phyloP scores from a whole-genome alignment of 2,888 invertebrate genomes.

The Macropis europaea region DNA sequence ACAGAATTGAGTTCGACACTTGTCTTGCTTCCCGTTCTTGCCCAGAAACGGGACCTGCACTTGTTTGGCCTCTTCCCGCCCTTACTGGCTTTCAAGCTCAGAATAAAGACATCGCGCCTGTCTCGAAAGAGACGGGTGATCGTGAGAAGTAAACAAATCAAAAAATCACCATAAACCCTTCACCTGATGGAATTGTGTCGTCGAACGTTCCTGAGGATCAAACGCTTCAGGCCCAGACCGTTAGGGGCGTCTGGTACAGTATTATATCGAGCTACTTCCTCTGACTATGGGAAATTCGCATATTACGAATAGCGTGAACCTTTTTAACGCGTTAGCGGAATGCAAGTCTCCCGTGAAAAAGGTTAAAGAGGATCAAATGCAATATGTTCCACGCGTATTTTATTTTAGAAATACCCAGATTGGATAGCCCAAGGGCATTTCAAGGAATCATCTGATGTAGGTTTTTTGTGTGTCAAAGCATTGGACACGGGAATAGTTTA shows the following conservation, averaged over 20 bases:
- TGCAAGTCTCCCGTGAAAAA: background rate
- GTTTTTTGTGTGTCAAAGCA: too few species aligned
- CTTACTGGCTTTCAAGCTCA: conserved; percentile 49
- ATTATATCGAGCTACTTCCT: background rate
- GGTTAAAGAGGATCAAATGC: conserved; percentile 5
- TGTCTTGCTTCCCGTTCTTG: conserved; percentile 55
- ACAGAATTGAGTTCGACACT: conserved; percentile 61
- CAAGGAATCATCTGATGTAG: too few species aligned
- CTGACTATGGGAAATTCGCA: conserved; percentile 2
- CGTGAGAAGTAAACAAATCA: conserved; percentile 57
- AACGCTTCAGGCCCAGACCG: background rate
- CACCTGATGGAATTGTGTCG: background rate
- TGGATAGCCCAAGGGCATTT: too few species aligned
- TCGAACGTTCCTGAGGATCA: background rate
- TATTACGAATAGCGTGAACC: background rate
- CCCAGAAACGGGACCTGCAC: conserved; percentile 44
- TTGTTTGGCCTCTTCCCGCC: conserved; percentile 63
- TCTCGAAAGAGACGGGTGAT: conserved; percentile 22
- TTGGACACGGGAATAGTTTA: too few species aligned
- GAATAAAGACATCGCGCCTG: conserved; percentile 39
- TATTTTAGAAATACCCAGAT: background rate
- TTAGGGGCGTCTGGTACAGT: background rate
- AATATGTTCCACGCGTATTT: conserved; percentile 2
- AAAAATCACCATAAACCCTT: conserved; percentile 19
- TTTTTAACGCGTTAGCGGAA: background rate